Conservation (phyloP, 1,140 invertebrate genomes). For the Saxidomus purpurata region DNA sequence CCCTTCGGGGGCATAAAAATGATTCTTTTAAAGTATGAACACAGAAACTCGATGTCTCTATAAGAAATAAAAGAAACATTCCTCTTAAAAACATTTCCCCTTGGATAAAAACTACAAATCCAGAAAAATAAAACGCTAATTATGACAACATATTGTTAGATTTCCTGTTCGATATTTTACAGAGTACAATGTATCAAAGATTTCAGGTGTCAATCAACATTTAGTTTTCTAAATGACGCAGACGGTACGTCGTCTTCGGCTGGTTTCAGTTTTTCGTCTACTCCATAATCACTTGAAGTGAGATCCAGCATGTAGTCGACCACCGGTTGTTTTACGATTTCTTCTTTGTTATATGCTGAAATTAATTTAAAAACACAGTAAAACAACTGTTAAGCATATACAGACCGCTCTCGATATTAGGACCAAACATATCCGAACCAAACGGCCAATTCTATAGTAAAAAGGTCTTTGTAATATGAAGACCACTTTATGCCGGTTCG, state of each 20-base stretch:
- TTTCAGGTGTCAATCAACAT: constrained; percentile 39
- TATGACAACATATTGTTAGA: no score
- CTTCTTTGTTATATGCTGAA: constrained; percentile 9
- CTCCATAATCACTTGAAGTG: neutral
- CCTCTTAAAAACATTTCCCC: no score
- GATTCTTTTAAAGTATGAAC: no score
- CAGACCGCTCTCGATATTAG: neutral
- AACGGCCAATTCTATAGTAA: neutral
- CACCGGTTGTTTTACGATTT: constrained; percentile 3
- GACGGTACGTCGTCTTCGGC: constrained; percentile 15
- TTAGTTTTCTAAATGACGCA: constrained; percentile 28
- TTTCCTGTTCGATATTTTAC: no score
- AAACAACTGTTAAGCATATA: neutral
- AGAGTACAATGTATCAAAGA: no score
- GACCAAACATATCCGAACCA: neutral
- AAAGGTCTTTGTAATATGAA: no score
- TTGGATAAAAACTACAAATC: no score
- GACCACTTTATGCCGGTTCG: no score
- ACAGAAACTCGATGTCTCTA: no score
- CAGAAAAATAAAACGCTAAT: no score
- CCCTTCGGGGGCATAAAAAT: no score
- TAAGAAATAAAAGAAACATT: no score
- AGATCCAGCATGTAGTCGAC: neutral
- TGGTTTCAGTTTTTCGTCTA: constrained; percentile 31
- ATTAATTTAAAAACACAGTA: neutral